phyloP scores from a whole-genome alignment of 2,888 invertebrate species.

The Globia sparganii region DNA sequence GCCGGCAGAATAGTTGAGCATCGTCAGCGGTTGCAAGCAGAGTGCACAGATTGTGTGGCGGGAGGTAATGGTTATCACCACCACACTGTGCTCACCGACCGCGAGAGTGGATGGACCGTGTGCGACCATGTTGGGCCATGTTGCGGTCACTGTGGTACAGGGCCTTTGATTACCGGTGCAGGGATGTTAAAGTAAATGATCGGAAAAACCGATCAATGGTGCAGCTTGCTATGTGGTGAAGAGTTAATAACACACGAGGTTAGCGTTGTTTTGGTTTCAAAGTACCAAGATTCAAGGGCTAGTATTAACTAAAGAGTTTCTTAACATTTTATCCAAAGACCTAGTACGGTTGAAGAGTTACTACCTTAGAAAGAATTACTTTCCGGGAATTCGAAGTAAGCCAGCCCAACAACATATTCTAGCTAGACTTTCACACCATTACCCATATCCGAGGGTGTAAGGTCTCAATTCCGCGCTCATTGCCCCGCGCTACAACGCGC shows the following conservation, averaged over 20 bases:
- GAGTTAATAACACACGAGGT: neutral
- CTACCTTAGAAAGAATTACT: neutral
- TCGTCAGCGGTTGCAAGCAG: constrained; percentile 11
- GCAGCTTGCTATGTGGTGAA: constrained; percentile 24
- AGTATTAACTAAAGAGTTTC: neutral
- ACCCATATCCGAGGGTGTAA: neutral
- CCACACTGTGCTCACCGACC: neutral
- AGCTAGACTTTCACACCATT: neutral
- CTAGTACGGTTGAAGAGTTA: neutral
- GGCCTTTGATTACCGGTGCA: neutral
- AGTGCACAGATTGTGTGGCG: constrained; percentile 18
- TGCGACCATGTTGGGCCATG: constrained; percentile 30
- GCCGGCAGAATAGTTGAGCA: constrained; percentile 14
- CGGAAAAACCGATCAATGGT: constrained; percentile 10
- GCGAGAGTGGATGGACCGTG: constrained; percentile 6
- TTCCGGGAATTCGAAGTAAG: no score
- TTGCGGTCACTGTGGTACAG: constrained; percentile 44
- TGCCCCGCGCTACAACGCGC: neutral
- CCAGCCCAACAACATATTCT: neutral
- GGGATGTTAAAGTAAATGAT: constrained; percentile 17
- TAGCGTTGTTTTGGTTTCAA: neutral
- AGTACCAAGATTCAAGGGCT: neutral
- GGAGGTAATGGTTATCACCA: constrained; percentile 25
- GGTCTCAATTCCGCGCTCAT: constrained; percentile 44
- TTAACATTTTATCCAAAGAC: neutral